Percentiles rank a stretch among this genome's conserved stretches.
phyloP scores from a whole-genome alignment of 53 echinoderm and acorn worm genomes.

The Stichopus horrens region DNA sequence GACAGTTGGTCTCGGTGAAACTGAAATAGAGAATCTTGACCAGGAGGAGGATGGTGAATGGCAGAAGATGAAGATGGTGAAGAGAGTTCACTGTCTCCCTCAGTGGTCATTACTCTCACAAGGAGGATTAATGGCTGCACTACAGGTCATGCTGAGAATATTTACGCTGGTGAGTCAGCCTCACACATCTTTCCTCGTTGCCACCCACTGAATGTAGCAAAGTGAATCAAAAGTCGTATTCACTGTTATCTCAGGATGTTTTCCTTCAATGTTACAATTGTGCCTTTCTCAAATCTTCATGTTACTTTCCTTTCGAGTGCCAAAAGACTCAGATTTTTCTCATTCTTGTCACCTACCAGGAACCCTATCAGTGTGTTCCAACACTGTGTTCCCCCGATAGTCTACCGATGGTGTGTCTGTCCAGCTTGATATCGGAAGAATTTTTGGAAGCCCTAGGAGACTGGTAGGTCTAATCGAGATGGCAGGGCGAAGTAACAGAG shows the following conservation, averaged over 20 bases:
- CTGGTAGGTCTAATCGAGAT: slow-evolving; percentile 48
- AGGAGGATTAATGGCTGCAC: slow-evolving; percentile 74
- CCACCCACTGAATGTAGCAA: background rate
- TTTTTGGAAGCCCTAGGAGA: slow-evolving; percentile 68
- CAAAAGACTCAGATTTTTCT: no score
- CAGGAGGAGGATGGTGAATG: slow-evolving; percentile 55
- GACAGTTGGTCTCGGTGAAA: slow-evolving; percentile 71
- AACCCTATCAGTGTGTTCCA: slow-evolving; percentile 91
- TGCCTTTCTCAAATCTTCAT: no score
- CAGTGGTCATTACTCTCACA: slow-evolving; percentile 90
- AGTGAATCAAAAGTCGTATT: no score
- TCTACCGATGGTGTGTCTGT: slow-evolving; percentile 75
- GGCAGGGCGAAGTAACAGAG: no score
- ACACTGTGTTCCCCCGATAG: slow-evolving; percentile 77
- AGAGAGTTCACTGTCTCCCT: slow-evolving; percentile 53
- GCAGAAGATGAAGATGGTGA: slow-evolving; percentile 12
- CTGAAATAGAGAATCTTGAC: slow-evolving; percentile 66
- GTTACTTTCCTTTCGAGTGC: no score
- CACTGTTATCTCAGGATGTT: no score
- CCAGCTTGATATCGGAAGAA: slow-evolving; percentile 74
- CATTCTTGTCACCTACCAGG: slow-evolving; percentile 40
- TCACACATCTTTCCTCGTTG: background rate
- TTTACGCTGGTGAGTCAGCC: slow-evolving; percentile 75
- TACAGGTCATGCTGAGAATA: slow-evolving; percentile 81
- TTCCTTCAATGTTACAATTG: no score